A percentile compares a stretch with the other conserved stretches of the same genome.
These are phyloP conservation scores for Leucophenga varia DNA, from an alignment of 1,140 invertebrate species.

Conservation along the genomic window DNA sequence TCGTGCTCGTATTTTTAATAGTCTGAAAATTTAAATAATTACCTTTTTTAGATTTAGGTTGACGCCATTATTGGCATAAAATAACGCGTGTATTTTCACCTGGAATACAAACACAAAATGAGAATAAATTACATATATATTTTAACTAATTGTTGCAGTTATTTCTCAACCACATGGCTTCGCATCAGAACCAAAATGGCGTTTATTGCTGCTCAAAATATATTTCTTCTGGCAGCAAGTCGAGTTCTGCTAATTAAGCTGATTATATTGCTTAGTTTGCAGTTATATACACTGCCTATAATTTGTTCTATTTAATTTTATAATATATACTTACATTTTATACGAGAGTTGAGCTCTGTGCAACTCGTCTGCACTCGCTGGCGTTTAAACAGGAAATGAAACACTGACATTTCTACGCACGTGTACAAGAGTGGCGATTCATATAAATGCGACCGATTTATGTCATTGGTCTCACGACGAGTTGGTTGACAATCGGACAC, in stretches of 20 bases:
- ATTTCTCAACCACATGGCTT: slow-evolving; percentile 12
- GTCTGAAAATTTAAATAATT: not conserved
- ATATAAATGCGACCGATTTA: too few relatives aligned
- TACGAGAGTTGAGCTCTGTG: not conserved
- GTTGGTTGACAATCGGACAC: too few relatives aligned
- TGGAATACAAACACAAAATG: slow-evolving; percentile 10
- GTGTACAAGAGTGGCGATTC: too few relatives aligned
- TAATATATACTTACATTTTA: not conserved
- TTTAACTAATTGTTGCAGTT: not conserved
- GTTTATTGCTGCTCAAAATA: slow-evolving; percentile 1
- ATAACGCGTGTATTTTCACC: slow-evolving; percentile 20
- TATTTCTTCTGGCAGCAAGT: slow-evolving; percentile 5
- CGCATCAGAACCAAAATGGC: slow-evolving; percentile 6
- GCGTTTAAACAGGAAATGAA: slow-evolving; percentile 2
- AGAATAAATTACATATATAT: not conserved
- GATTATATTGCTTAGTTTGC: slow-evolving; percentile 2
- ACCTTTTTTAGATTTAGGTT: slow-evolving; percentile 17
- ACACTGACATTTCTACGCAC: not conserved
- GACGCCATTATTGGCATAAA: not conserved
- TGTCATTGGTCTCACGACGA: too few relatives aligned
- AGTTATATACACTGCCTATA: slow-evolving; percentile 3
- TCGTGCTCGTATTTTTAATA: slow-evolving; percentile 26
- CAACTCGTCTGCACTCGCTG: slow-evolving; percentile 3
- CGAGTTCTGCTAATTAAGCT: slow-evolving; percentile 9
- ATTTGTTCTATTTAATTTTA: not conserved